Evolutionary conservation across 2,888 invertebrate species (phyloP).

Genomic region (Pristionchus entomophagus): DNA sequence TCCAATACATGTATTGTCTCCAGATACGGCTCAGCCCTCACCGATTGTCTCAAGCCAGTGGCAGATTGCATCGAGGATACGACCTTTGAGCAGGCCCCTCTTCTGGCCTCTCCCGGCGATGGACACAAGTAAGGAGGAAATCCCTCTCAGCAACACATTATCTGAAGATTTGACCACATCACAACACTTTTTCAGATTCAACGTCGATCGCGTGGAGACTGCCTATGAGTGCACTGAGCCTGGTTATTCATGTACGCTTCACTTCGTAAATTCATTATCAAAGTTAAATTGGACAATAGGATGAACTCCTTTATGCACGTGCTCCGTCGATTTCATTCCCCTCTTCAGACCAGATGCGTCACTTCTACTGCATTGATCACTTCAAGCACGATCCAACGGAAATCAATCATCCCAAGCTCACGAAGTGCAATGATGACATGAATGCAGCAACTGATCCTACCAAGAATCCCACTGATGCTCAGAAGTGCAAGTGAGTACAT

Average conservation of each 20-base stretch:
- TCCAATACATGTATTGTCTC: too few species aligned
- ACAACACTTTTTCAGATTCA: background rate
- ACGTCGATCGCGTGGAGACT: constrained; percentile 5
- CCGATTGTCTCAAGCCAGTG: constrained; percentile 12
- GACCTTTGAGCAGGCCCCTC: background rate
- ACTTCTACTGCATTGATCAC: constrained; percentile 35
- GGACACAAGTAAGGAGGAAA: constrained; percentile 27
- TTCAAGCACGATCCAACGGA: background rate
- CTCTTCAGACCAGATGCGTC: constrained; percentile 26
- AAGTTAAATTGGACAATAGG: too few species aligned
- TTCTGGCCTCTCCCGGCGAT: background rate
- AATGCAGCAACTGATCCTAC: background rate
- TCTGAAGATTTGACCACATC: background rate
- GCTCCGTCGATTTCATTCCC: background rate
- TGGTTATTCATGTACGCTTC: background rate
- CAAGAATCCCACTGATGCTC: background rate
- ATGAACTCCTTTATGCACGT: too few species aligned
- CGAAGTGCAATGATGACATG: background rate
- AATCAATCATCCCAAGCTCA: background rate
- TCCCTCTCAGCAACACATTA: too few species aligned
- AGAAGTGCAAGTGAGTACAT: background rate
- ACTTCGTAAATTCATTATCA: background rate
- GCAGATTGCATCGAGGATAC: constrained; percentile 17
- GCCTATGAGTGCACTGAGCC: constrained; percentile 16
- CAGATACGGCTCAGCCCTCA: constrained; percentile 4